These are phyloP conservation scores for Argopecten irradians DNA, from an alignment of 1,140 invertebrate genomes.

Conservation along the genomic window DNA sequence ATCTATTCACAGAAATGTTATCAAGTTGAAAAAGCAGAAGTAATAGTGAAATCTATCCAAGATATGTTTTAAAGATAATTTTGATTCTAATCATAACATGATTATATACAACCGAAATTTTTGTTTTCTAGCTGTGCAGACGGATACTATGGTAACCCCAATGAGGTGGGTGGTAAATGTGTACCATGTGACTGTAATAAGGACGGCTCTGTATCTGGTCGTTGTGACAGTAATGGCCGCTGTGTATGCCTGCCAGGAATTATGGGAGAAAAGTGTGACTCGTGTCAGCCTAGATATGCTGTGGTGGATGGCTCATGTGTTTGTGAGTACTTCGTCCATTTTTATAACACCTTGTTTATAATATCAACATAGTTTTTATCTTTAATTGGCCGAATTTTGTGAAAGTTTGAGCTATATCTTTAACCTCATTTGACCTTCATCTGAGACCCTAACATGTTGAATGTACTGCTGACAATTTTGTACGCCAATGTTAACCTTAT, in stretches of 20 bases:
- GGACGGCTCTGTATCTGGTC: slow-evolving; percentile 87
- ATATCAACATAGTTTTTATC: background rate
- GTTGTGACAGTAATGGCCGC: slow-evolving; percentile 77
- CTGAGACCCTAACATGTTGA: too few species aligned
- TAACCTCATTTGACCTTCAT: too few species aligned
- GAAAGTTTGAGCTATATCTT: background rate
- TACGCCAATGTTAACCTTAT: too few species aligned
- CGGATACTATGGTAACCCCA: slow-evolving; percentile 95
- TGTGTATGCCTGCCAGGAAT: slow-evolving; percentile 89
- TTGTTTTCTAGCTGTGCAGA: slow-evolving; percentile 87
- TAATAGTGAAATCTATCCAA: background rate
- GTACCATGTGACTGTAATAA: slow-evolving; percentile 73
- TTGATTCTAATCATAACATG: background rate
- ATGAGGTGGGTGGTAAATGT: slow-evolving; percentile 79
- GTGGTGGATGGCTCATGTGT: slow-evolving; percentile 83
- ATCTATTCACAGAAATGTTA: too few species aligned
- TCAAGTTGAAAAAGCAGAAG: background rate
- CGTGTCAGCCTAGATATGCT: slow-evolving; percentile 89
- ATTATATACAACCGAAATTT: background rate
- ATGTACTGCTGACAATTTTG: too few species aligned
- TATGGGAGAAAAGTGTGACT: slow-evolving; percentile 94
- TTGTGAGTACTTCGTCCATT: slow-evolving; percentile 83
- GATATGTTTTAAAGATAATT: background rate
- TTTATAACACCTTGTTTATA: background rate
- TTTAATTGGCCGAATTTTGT: background rate